Evolutionary conservation across 2,797 vertebrate species (phyloP).

Genomic region (Anguilla pacifica): DNA sequence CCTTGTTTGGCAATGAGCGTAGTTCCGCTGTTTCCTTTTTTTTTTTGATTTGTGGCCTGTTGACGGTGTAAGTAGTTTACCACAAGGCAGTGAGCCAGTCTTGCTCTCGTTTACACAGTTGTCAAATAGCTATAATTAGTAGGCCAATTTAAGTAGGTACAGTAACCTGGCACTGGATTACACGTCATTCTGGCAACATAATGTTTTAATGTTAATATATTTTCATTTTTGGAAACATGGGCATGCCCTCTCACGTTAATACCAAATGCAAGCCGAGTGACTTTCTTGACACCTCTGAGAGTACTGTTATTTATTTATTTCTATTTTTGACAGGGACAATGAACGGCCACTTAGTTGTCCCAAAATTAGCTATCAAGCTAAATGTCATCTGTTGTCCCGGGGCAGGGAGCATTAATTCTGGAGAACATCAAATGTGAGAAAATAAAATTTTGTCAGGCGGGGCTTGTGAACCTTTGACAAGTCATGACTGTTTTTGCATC

Average conservation of each 20-base stretch:
- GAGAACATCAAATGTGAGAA: not conserved
- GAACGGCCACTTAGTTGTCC: not conserved
- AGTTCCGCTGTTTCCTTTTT: not conserved
- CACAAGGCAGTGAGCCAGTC: not conserved
- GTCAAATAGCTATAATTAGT: not conserved
- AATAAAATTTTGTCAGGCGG: not conserved
- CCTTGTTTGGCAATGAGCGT: not conserved
- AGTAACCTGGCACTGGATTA: not conserved
- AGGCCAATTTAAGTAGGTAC: not conserved
- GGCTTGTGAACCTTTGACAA: not conserved
- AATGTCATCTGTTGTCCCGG: not conserved
- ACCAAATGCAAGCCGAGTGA: not conserved
- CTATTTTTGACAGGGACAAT: not conserved
- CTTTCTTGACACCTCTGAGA: not conserved
- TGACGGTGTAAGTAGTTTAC: not conserved
- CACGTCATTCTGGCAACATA: not conserved
- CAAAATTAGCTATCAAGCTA: not conserved
- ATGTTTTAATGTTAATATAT: slow-evolving; percentile 19
- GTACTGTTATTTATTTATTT: slow-evolving; percentile 4
- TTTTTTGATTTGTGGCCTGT: not conserved
- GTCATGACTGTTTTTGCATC: not conserved
- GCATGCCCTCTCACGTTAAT: not conserved
- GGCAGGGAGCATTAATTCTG: not conserved
- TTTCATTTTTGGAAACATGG: not conserved
- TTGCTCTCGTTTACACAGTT: not conserved